Percentiles rank a stretch among this genome's conserved stretches.
Conservation (phyloP, 2,888 invertebrate species). For the Lysandra coridon region DNA sequence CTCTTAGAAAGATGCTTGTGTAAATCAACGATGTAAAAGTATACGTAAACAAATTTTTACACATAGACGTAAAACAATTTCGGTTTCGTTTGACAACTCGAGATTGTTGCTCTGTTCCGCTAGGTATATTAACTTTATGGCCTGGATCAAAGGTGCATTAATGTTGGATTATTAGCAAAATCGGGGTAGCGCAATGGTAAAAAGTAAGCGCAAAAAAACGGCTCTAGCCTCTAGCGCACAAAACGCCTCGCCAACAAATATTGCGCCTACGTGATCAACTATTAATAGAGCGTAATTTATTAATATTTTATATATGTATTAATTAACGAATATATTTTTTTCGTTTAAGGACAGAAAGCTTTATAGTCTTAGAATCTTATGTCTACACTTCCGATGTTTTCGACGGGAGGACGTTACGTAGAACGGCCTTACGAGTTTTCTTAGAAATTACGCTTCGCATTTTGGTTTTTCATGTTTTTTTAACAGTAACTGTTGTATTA, state of each 20-base stretch:
- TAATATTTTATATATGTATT: constrained; percentile 59
- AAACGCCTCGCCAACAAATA: constrained; percentile 13
- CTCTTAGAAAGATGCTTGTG: too few relatives aligned
- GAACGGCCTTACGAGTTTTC: constrained; percentile 43
- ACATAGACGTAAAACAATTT: too few relatives aligned
- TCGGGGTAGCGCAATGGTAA: not conserved
- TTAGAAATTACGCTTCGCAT: constrained; percentile 34
- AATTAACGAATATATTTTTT: constrained; percentile 49
- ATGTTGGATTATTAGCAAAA: not conserved
- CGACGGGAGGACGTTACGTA: constrained; percentile 54
- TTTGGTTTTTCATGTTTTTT: constrained; percentile 33
- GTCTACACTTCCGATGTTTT: constrained; percentile 56
- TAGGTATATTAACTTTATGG: too few relatives aligned
- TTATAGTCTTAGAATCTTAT: constrained; percentile 55
- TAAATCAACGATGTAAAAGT: too few relatives aligned
- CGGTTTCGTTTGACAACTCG: too few relatives aligned
- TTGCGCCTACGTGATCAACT: constrained; percentile 52
- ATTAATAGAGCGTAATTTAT: constrained; percentile 62
- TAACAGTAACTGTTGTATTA: constrained; percentile 23
- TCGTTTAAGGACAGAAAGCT: constrained; percentile 49
- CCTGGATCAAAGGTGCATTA: too few relatives aligned
- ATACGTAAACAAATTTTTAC: too few relatives aligned
- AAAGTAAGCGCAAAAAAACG: not conserved
- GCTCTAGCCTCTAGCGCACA: not conserved
- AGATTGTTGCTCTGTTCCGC: too few relatives aligned